Conservation (phyloP, 2,888 invertebrate genomes). For the Cheilosia variabilis region DNA sequence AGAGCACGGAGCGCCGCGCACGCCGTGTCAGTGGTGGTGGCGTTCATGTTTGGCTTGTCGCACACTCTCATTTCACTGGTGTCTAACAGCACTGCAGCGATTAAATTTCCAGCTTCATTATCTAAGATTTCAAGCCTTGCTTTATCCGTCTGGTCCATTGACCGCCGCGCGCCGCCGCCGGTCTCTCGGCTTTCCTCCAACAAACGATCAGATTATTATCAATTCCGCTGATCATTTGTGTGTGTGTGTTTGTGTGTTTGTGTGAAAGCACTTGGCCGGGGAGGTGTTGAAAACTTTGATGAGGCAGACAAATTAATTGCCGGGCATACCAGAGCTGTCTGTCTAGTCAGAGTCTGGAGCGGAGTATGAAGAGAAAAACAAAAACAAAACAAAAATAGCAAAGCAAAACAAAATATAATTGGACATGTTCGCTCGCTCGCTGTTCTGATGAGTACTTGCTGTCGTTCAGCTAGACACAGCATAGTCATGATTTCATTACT, state of each 20-base stretch:
- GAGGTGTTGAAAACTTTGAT: conserved; percentile 70
- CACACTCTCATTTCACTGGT: neutral
- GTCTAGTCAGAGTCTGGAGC: conserved; percentile 69
- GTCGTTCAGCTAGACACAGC: conserved; percentile 20
- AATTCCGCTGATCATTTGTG: conserved; percentile 1
- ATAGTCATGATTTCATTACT: conserved; percentile 34
- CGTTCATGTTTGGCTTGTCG: no score
- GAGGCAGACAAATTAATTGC: conserved; percentile 65
- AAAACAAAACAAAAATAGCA: conserved; percentile 21
- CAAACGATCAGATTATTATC: conserved; percentile 23
- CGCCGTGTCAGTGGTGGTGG: no score
- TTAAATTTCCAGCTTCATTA: conserved; percentile 30
- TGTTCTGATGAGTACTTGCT: conserved; percentile 14
- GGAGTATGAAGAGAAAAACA: conserved; percentile 20
- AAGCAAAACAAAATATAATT: conserved; percentile 56
- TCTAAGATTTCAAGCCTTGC: conserved; percentile 11
- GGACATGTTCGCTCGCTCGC: conserved; percentile 27
- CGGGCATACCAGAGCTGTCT: conserved; percentile 39
- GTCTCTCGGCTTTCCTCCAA: conserved; percentile 23
- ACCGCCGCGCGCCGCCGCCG: neutral
- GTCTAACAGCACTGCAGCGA: neutral
- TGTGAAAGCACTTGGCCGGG: conserved; percentile 32
- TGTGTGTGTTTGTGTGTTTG: neutral
- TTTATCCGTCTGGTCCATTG: conserved; percentile 2
- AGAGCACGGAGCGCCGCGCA: no score